phyloP scores from a whole-genome alignment of 2,113 vertebrate genomes.

The Sphyrna mokarran region DNA sequence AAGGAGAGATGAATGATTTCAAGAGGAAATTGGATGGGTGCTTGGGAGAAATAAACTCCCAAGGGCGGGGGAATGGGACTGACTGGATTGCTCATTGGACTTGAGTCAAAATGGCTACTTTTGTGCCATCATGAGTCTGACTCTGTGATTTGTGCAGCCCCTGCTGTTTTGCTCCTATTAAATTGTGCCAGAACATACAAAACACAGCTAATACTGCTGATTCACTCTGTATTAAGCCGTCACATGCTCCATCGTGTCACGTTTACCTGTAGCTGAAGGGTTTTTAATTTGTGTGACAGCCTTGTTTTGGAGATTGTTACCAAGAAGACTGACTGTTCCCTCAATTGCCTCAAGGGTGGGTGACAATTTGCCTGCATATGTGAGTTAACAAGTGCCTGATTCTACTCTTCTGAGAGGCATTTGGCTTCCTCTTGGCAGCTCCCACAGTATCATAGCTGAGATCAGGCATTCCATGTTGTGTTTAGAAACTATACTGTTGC shows the following conservation, averaged over 20 bases:
- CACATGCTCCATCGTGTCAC: not conserved
- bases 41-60: no score
- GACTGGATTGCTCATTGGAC: no score
- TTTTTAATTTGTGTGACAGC: not conserved
- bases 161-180: not conserved
- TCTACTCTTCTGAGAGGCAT: not conserved
- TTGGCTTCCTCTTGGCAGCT: not conserved
- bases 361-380: not conserved
- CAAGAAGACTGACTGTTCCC: not conserved
- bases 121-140: no score
- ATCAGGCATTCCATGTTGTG: not conserved
- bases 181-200: not conserved
- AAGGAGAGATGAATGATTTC: no score
- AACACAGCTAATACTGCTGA: not conserved
- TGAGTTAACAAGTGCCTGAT: not conserved
- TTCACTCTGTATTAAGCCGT: not conserved
- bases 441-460: not conserved
- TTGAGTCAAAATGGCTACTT: no score
- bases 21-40: no score
- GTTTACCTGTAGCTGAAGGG: not conserved
- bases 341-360: not conserved
- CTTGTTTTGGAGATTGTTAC: not conserved
- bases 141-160: not conserved
- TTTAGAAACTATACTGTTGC: not conserved
- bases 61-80: no score